A percentile compares a stretch with the other conserved stretches of the same genome.
Conservation (phyloP, 2,797 vertebrate genomes). For the Ciconia nigra region DNA sequence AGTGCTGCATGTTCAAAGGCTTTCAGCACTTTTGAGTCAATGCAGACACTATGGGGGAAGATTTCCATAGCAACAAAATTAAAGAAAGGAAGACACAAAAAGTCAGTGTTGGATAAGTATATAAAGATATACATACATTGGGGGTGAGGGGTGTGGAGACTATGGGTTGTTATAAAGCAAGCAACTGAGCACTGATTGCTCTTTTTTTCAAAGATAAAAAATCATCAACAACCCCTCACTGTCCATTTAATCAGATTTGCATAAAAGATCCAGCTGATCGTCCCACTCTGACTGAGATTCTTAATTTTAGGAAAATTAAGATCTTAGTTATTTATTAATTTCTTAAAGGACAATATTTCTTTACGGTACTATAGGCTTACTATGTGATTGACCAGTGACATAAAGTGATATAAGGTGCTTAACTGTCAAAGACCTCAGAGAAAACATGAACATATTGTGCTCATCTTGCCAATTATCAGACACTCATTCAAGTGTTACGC, state of each 20-base stretch:
- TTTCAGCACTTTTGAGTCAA: slow-evolving; percentile 8
- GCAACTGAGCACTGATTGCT: background rate
- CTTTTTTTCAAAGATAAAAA: background rate
- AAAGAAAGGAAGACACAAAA: slow-evolving; percentile 25
- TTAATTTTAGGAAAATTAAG: background rate
- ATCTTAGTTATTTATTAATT: background rate
- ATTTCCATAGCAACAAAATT: slow-evolving; percentile 69
- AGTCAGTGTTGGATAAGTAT: background rate
- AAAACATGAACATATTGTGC: background rate
- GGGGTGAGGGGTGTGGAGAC: background rate
- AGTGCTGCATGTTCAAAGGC: background rate
- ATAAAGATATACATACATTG: background rate
- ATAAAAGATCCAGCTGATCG: background rate
- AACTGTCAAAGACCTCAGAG: background rate
- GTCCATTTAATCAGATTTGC: background rate
- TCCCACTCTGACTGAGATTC: background rate
- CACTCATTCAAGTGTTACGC: background rate
- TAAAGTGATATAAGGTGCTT: background rate
- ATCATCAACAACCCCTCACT: background rate
- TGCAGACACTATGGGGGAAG: background rate
- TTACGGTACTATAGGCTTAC: background rate
- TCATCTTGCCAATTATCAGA: background rate
- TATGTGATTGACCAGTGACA: background rate
- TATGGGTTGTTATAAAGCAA: background rate
- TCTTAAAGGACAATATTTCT: background rate